Evolutionary conservation across 2,113 vertebrate species (phyloP), one percentile per base, ranked within the genome.

Genomic region (Oreochromis spilurus): DNA sequence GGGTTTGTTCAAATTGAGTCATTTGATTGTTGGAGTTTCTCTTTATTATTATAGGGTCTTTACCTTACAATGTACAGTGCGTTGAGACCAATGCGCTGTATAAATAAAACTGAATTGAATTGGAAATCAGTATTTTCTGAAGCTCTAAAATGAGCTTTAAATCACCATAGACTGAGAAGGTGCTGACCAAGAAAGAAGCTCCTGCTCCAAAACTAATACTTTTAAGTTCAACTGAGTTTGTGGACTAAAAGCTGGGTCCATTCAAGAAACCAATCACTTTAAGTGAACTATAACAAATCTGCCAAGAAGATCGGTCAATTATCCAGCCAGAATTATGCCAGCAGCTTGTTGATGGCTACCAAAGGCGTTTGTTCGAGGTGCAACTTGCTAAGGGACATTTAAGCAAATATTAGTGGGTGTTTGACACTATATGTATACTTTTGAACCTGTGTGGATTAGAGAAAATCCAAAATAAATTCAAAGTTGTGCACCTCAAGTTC

Each of bases 161-260:
- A 14, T 14, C 38, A 16, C 8, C 8, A 45, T 6, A 16, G 2
- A 26, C 67, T 16, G 2, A 3, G 67, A 17, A 24, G 0, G 13
- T 45, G 38, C 67, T 10, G 0, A 45, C 1, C 8, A 43, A 45
- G 38, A 26, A 40, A 72, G 38, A 72, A 72, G 65, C 21, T 72
- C 67, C 5, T 10, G 38, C 38, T 72, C n/a, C n/a, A n/a, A n/a
- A n/a, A n/a, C n/a, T n/a, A n/a, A n/a, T n/a, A n/a, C n/a, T n/a
- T n/a, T n/a, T n/a, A n/a, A n/a, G n/a, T n/a, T n/a, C 11, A 26
- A 26, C 65, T 16, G 1, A 67, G 60, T 65, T 65, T 65, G 10
- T 38, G 17, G 2, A n/a, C 10, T 65, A 67, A 40, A 67, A 67
- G 62, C 2, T 0, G 7, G 1, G 11, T 40, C 1, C 36, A 21